phyloP scores from a whole-genome alignment of 2,888 invertebrate genomes.

The Chirona hameri region DNA sequence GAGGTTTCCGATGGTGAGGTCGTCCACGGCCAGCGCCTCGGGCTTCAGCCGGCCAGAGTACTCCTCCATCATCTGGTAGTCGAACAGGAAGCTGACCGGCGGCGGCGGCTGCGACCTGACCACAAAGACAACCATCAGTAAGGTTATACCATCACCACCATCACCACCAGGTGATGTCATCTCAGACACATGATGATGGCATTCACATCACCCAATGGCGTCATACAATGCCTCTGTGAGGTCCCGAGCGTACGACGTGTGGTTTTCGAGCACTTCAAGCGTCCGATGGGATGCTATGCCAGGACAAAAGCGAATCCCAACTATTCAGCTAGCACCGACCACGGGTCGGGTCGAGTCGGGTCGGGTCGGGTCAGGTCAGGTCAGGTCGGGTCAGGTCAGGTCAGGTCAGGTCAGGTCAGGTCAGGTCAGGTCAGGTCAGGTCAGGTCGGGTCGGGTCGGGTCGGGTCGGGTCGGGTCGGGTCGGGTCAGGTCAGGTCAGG shows the following conservation, averaged over 20 bases:
- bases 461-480: neutral
- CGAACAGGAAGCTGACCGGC: constrained; percentile 76
- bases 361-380: neutral
- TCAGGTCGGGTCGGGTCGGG: neutral
- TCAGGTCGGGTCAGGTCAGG: neutral
- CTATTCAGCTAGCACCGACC: no score
- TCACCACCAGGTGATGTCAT: no score
- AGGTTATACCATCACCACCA: no score
- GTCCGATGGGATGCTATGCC: no score
- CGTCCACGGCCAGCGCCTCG: constrained; percentile 86
- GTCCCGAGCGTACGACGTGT: no score
- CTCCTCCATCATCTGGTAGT: constrained; percentile 80
- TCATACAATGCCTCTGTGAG: no score
- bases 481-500: no score
- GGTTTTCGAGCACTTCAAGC: no score
- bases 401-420: neutral
- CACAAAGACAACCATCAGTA: neutral
- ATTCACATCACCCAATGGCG: no score
- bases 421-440: neutral
- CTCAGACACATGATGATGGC: no score
- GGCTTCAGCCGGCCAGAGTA: constrained; percentile 80
- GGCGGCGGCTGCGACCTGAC: constrained; percentile 73
- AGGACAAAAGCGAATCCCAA: no score
- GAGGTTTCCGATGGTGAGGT: constrained; percentile 80
- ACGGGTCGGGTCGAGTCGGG: neutral